Base-by-base conservation (phyloP, 1,140 invertebrate genomes). In the Lepidotrigona ventralis region DNA sequence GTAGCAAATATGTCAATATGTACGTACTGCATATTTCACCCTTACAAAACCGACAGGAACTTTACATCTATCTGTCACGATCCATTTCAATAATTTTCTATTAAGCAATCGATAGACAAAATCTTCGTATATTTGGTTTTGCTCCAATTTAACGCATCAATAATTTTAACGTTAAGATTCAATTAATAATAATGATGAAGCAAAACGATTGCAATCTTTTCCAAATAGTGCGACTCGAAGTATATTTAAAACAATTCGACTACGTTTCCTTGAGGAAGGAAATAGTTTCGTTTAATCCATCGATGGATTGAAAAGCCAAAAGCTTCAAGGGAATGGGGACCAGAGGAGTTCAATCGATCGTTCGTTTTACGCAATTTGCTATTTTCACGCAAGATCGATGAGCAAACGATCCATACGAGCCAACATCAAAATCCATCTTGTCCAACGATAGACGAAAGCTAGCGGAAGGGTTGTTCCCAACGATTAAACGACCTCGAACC, bases 401-500 rank as follows among this genome's bases (percentile, higher is more conserved):
- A 63, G 23, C 9, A 19, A 46, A n/a, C 60, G 60, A 51, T 51
- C 2, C 39, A 26, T 33, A 33, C 33, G 33, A 33, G 33, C 33
- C 33, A 8, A n/a, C 26, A 12, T 39, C 21, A 11, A 53, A 60
- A 80, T 80, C 70, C n/a, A 74, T 64, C 70, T 64, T 73, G 56
- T 26, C 56, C 23, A 66, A 46, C 51, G 58, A 21, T 73, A 51
- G 54, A 54, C 56, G 58, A 81, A 74, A 54, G 29, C 60, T 23
- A 66, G 70, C 51, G 60, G 21, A 81, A 81, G n/a, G 29, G 51
- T 23, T 51, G 79, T 75, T 68, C 80, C 80, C 63, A 19, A 66
- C 69, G 63, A 81, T 81, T 56, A 81, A 66, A 73, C 60, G 51
- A 64, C 66, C 53, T 70, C n/a, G 68, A 60, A 53, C 51, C 71